Evolutionary conservation across 2,797 vertebrate species (phyloP).

Genomic region (Petrocephalus sullivani): DNA sequence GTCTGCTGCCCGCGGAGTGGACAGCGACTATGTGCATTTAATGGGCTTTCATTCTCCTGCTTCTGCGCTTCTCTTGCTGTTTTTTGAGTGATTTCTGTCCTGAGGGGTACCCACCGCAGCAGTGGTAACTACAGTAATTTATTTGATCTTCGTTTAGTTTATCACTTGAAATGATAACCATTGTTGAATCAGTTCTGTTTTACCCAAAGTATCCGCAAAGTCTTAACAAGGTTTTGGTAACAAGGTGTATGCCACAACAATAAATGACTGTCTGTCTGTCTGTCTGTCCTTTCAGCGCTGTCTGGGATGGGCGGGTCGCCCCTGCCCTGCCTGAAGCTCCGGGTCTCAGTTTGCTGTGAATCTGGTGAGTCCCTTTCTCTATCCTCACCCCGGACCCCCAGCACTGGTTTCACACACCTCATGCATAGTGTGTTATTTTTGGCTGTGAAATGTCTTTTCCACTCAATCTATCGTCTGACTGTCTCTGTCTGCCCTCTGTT

Average conservation of each 20-base stretch:
- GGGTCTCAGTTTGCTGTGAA: constrained; percentile 65
- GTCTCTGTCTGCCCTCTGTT: background rate
- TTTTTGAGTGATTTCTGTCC: background rate
- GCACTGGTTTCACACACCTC: background rate
- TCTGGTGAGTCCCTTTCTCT: constrained; percentile 58
- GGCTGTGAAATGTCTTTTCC: background rate
- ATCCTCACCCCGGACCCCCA: constrained; percentile 37
- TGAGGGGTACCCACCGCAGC: background rate
- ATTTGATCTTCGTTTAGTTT: background rate
- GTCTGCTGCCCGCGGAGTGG: background rate
- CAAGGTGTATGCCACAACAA: constrained; percentile 13
- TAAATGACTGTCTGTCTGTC: background rate
- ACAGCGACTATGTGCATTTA: background rate
- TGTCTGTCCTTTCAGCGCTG: constrained; percentile 46
- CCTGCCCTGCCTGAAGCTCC: constrained; percentile 65
- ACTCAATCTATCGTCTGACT: background rate
- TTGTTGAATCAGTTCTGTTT: background rate
- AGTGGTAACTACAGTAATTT: background rate
- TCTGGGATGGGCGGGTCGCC: constrained; percentile 56
- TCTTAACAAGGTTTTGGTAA: background rate
- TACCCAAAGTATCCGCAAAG: background rate
- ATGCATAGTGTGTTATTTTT: background rate
- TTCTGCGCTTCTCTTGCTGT: background rate
- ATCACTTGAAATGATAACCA: background rate
- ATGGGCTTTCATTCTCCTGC: background rate